Evolutionary conservation across 2,888 invertebrate genomes (phyloP).

Genomic region (Melikaiella ostensackeni): DNA sequence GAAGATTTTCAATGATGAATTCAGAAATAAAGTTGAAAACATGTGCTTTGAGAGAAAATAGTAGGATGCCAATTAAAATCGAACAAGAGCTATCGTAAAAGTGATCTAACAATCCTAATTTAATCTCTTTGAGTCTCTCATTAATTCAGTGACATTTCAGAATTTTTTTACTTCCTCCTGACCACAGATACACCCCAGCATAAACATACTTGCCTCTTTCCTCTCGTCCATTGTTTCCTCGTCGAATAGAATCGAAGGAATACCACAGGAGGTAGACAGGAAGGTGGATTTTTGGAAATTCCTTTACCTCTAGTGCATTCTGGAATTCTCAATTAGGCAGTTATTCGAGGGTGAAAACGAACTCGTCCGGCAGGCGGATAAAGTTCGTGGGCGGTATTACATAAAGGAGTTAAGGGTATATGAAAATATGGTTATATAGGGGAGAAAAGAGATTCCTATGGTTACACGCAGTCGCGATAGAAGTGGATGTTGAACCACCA

Average conservation of each 20-base stretch:
- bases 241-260: neutral
- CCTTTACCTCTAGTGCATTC: neutral
- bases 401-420: slow-evolving; percentile 30
- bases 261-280: neutral
- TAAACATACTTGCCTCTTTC: neutral
- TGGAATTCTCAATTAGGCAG: slow-evolving; percentile 33
- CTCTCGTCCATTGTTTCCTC: neutral
- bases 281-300: slow-evolving; percentile 2
- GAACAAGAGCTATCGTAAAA: neutral
- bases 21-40: neutral
- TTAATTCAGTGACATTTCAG: neutral
- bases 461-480: slow-evolving; percentile 54
- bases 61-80: neutral
- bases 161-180: neutral
- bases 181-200: neutral
- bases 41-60: neutral
- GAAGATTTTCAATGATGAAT: no score
- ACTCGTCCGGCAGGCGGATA: slow-evolving; percentile 11
- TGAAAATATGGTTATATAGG: slow-evolving; percentile 37
- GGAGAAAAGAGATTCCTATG: slow-evolving; percentile 64
- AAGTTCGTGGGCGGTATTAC: slow-evolving; percentile 20
- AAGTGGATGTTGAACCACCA: slow-evolving; percentile 59
- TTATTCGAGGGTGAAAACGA: slow-evolving; percentile 20
- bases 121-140: neutral
- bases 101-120: neutral